Evolutionary conservation across 2,797 vertebrate genomes (phyloP), one percentile per base, ranked within the genome.

Genomic region (Acanthornis magna): DNA sequence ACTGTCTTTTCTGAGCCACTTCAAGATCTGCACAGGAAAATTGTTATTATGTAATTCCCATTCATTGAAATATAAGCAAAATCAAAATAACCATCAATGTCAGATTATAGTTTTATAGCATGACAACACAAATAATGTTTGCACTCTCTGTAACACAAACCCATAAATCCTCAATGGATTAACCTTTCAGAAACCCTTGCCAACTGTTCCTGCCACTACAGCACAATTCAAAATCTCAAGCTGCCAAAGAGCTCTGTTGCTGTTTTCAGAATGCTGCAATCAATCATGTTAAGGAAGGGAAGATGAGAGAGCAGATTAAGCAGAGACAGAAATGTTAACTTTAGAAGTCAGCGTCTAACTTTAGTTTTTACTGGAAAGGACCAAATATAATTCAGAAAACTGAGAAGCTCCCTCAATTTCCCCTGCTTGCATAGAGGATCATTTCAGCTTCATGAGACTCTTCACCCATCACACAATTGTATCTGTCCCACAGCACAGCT

Each of bases 141-240:
- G 94, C 77, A 53, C 73, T 86, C 92, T 88, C 79, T 89, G 68
- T 86, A 86, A 91, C 85, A 81, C 79, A 88, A 95, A 88, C 85
- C 88, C 91, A 93, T 97, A 97, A 95, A 96, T 96, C 93, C 92
- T 94, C 83, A 66, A 89, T 85, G 89, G 94, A 95, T 95, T 93
- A 96, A 97, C 95, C 95, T 97, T 92, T 94, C 91, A 82, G 88
- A 97, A 96, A 92, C 79, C 88, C 74, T 79, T 95, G 89, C 95
- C 95, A 96, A 95, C 88, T 95, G 88, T 95, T 96, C 91, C 88
- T 96, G 94, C 89, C 77, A 82, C 92, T 88, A 91, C 92, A 95
- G 95, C 94, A 96, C 95, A 95, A 95, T 94, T 97, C 95, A 94
- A 96, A 94, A 91, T 92, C 89, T 96, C 92, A 93, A 92, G 92